Conservation (phyloP, 2,888 invertebrate species). For the Bombylius major region DNA sequence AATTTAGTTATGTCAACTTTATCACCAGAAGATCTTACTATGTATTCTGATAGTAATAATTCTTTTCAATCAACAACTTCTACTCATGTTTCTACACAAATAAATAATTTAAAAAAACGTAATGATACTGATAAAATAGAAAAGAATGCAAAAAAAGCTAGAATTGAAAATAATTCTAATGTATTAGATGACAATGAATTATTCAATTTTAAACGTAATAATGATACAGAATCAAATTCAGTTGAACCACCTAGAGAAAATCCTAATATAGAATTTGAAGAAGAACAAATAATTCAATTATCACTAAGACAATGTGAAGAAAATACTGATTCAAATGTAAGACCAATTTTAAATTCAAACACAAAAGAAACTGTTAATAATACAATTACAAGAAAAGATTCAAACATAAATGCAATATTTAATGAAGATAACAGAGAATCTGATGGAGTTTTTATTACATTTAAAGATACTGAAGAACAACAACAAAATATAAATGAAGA, state of each 20-base stretch:
- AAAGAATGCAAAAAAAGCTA: neutral
- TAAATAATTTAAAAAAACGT: neutral
- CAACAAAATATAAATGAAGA: conserved; percentile 13
- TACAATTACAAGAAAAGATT: neutral
- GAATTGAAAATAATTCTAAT: neutral
- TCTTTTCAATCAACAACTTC: conserved; percentile 7
- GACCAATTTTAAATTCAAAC: neutral
- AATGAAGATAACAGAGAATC: neutral
- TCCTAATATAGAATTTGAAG: neutral
- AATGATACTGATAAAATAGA: neutral
- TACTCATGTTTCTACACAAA: neutral
- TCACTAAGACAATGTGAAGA: neutral
- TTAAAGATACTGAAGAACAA: conserved; percentile 16
- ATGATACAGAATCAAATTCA: neutral
- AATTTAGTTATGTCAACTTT: conserved; percentile 64
- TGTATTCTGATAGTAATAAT: conserved; percentile 21
- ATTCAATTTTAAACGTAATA: neutral
- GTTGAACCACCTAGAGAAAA: neutral
- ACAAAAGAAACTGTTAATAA: neutral
- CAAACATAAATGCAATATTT: neutral
- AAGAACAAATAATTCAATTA: neutral
- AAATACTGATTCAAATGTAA: neutral
- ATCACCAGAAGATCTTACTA: conserved; percentile 30
- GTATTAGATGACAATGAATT: neutral
- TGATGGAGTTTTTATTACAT: conserved; percentile 15